Percentiles rank a stretch among this genome's conserved stretches.
Evolutionary conservation across 2,113 vertebrate genomes (phyloP).

Genomic region (Empidonax alnorum): DNA sequence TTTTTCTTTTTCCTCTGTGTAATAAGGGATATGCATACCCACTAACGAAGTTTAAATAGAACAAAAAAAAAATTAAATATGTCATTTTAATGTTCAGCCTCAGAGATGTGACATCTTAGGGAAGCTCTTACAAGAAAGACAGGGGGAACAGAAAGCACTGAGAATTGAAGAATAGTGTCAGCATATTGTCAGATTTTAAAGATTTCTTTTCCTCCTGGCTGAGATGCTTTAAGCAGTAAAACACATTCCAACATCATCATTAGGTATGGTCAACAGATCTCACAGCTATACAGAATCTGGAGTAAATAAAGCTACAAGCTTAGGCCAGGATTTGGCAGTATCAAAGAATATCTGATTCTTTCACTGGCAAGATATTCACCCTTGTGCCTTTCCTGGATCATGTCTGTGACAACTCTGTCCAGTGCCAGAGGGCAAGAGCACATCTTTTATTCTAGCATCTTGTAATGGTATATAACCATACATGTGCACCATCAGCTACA

Average conservation of each 20-base stretch:
- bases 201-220: background rate
- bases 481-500: background rate
- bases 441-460: background rate
- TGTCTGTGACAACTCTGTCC: background rate
- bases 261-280: background rate
- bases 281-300: background rate
- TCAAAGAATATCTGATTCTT: background rate
- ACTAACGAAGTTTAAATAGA: background rate
- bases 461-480: background rate
- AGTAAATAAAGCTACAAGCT: background rate
- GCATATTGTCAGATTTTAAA: background rate
- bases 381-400: background rate
- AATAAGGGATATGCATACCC: background rate
- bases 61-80: background rate
- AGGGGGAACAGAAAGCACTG: background rate
- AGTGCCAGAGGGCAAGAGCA: background rate
- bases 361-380: background rate
- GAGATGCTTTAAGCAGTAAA: background rate
- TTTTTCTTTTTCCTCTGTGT: background rate
- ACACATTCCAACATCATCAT: background rate
- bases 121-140: background rate
- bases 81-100: background rate
- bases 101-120: background rate
- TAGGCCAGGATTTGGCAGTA: background rate
- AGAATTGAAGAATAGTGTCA: background rate